Conservation (phyloP, 2,888 invertebrate species). For the Spodoptera picta region DNA sequence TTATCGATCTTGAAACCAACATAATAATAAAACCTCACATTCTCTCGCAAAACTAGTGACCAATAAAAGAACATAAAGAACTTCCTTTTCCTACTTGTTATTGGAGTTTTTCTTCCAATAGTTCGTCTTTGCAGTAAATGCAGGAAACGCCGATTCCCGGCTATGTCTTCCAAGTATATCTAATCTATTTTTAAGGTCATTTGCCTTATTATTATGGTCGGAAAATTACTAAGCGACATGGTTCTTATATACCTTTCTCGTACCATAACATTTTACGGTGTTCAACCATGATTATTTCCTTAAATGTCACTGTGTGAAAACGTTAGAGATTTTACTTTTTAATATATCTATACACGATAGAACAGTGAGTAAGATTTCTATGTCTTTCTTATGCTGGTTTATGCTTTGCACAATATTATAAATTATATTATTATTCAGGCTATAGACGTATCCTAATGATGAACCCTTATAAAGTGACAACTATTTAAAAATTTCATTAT, state of each 20-base stretch:
- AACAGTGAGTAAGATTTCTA: too few relatives aligned
- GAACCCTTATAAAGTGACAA: too few relatives aligned
- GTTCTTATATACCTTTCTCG: conserved; percentile 20
- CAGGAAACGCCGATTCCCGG: conserved; percentile 34
- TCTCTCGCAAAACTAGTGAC: conserved; percentile 33
- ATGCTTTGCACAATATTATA: too few relatives aligned
- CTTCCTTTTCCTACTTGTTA: conserved; percentile 48
- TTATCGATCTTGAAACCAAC: too few relatives aligned
- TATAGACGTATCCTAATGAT: too few relatives aligned
- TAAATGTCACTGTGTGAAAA: not conserved
- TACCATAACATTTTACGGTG: conserved; percentile 5
- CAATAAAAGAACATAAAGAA: conserved; percentile 30
- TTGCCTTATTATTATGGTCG: conserved; percentile 33
- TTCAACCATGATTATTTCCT: conserved; percentile 1
- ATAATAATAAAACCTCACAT: conserved; percentile 10
- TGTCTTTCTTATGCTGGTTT: too few relatives aligned
- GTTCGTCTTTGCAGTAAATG: conserved; percentile 24
- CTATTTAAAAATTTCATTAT: too few relatives aligned
- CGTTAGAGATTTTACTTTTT: too few relatives aligned
- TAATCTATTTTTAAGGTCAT: conserved; percentile 45
- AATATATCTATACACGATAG: too few relatives aligned
- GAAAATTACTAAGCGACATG: conserved; percentile 17
- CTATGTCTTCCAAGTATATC: conserved; percentile 27
- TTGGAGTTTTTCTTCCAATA: conserved; percentile 36
- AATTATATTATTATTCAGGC: too few relatives aligned